A percentile compares a stretch with the other conserved stretches of the same genome.
Evolutionary conservation across 2,797 vertebrate genomes (phyloP).

Genomic region (Sebastes minor): DNA sequence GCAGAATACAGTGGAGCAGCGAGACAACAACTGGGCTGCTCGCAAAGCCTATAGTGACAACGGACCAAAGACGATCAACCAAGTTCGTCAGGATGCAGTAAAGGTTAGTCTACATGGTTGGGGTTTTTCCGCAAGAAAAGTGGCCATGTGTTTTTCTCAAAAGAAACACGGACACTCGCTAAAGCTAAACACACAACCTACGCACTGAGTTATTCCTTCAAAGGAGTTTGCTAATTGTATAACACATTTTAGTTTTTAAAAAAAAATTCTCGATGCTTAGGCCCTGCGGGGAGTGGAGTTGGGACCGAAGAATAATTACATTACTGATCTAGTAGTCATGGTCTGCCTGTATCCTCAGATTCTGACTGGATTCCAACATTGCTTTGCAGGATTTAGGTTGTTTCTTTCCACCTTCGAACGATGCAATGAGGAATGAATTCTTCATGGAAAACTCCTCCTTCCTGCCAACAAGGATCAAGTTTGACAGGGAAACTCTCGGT

Average conservation of each 20-base stretch:
- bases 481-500: slow-evolving; percentile 95
- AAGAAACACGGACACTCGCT: too few relatives aligned
- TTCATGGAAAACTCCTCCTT: slow-evolving; percentile 95
- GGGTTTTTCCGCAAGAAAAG: neutral
- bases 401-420: slow-evolving; percentile 91
- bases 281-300: too few relatives aligned
- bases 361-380: slow-evolving; percentile 21
- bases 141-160: too few relatives aligned
- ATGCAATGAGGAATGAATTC: slow-evolving; percentile 94
- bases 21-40: slow-evolving; percentile 94
- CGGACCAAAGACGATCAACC: slow-evolving; percentile 99
- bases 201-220: too few relatives aligned
- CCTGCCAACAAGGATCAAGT: slow-evolving; percentile 93
- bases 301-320: too few relatives aligned
- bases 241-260: too few relatives aligned
- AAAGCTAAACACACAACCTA: too few relatives aligned
- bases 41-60: slow-evolving; percentile 99
- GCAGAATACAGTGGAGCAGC: slow-evolving; percentile 98
- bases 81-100: slow-evolving; percentile 99
- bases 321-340: neutral
- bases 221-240: too few relatives aligned
- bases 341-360: neutral
- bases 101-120: slow-evolving; percentile 81
- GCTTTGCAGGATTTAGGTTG: slow-evolving; percentile 92
- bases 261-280: too few relatives aligned